These are phyloP conservation scores for Elgaria multicarinata DNA, from an alignment of 2,113 vertebrate species.

Conservation along the genomic window DNA sequence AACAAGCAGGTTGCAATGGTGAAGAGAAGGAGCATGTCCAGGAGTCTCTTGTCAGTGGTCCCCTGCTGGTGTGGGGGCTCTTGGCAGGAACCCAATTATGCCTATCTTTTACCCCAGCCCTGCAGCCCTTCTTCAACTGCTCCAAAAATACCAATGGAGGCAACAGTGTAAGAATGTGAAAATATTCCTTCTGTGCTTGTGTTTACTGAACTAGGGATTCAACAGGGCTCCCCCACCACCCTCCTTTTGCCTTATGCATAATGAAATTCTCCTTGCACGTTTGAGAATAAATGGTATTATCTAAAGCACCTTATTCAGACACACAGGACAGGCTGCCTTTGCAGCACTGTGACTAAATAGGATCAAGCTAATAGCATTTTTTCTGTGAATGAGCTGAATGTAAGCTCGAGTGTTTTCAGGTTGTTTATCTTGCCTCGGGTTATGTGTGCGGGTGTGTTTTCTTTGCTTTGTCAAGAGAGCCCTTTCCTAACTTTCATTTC, in stretches of 20 bases:
- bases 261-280: slow-evolving; percentile 31
- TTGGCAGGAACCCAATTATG: too few species aligned
- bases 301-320: slow-evolving; percentile 23
- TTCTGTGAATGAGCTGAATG: slow-evolving; percentile 59
- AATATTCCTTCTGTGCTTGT: slow-evolving; percentile 52
- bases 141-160: slow-evolving; percentile 55
- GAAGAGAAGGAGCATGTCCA: too few species aligned
- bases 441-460: slow-evolving; percentile 11
- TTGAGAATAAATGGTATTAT: slow-evolving; percentile 37
- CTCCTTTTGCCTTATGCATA: slow-evolving; percentile 53
- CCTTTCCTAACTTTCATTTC: slow-evolving; percentile 32
- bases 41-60: too few species aligned
- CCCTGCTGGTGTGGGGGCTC: too few species aligned
- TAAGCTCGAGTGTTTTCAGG: slow-evolving; percentile 32
- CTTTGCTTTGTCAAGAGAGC: slow-evolving; percentile 41
- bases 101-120: too few species aligned
- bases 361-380: slow-evolving; percentile 47
- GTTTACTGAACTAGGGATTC: slow-evolving; percentile 45
- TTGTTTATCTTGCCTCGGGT: slow-evolving; percentile 43
- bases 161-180: slow-evolving; percentile 31
- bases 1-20: too few species aligned
- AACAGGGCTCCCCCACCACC: not conserved
- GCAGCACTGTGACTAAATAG: slow-evolving; percentile 59
- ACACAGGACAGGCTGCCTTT: slow-evolving; percentile 35
- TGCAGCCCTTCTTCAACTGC: slow-evolving; percentile 20